phyloP scores from a whole-genome alignment of 2,888 invertebrate genomes.

The Reticulitermes lucifugus region DNA sequence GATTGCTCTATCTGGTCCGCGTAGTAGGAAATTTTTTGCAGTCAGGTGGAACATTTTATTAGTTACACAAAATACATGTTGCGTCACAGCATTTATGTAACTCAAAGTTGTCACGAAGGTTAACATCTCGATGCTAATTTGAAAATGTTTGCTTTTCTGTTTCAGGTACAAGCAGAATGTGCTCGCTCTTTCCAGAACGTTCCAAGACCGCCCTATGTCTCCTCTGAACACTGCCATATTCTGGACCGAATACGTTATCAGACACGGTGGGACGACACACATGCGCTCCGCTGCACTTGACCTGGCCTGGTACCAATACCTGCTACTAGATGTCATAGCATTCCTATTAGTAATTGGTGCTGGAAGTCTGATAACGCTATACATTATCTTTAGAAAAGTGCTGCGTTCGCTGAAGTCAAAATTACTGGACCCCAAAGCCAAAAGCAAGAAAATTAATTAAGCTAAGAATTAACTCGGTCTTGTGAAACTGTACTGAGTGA shows the following conservation, averaged over 20 bases:
- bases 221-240: constrained; percentile 72
- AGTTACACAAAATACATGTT: too few relatives aligned
- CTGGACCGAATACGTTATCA: constrained; percentile 60
- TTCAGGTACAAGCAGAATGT: constrained; percentile 68
- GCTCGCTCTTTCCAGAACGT: constrained; percentile 65
- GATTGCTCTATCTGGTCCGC: too few relatives aligned
- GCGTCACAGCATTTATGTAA: too few relatives aligned
- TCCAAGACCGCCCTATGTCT: constrained; percentile 69
- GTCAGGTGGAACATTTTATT: too few relatives aligned
- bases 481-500: too few relatives aligned
- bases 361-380: neutral
- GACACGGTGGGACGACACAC: constrained; percentile 66
- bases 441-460: neutral
- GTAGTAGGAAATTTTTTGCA: too few relatives aligned
- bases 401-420: neutral
- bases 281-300: constrained; percentile 66
- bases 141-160: neutral
- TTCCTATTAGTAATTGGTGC: neutral
- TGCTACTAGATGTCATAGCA: neutral
- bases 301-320: constrained; percentile 43
- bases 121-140: too few relatives aligned
- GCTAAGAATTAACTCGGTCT: neutral
- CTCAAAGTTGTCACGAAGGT: too few relatives aligned
- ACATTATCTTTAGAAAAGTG: neutral
- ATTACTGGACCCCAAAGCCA: neutral